Percentiles rank a stretch among this genome's conserved stretches.
Conservation (phyloP, 2,888 invertebrate species). For the Fissipunctia ypsillon region DNA sequence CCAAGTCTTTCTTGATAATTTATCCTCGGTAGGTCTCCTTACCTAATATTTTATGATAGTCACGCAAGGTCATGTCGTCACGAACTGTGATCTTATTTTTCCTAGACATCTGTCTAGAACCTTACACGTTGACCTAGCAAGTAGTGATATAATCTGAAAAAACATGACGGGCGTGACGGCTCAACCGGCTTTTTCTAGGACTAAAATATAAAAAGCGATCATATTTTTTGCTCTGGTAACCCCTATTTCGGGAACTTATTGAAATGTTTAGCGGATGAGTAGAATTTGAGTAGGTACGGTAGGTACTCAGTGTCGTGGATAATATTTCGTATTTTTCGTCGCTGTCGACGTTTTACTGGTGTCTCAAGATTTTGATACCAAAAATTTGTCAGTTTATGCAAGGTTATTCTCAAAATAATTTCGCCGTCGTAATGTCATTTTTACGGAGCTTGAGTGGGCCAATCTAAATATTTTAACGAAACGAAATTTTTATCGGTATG, state of each 20-base stretch:
- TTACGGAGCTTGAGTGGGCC: conserved; percentile 33
- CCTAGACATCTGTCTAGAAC: conserved; percentile 8
- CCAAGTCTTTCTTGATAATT: conserved; percentile 8
- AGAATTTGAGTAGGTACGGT: conserved; percentile 12
- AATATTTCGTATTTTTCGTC: conserved; percentile 15
- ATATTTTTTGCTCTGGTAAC: conserved; percentile 27
- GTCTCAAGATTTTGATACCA: conserved; percentile 16
- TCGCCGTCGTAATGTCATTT: conserved; percentile 38
- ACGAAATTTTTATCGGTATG: conserved; percentile 14
- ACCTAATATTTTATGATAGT: conserved; percentile 29
- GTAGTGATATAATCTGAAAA: conserved; percentile 31
- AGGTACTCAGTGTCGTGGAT: conserved; percentile 7
- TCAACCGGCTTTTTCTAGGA: conserved; percentile 17
- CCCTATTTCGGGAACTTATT: conserved; percentile 41
- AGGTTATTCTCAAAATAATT: conserved; percentile 21
- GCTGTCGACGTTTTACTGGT: neutral
- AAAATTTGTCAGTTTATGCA: conserved; percentile 24
- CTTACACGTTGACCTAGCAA: conserved; percentile 16
- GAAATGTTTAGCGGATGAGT: conserved; percentile 35
- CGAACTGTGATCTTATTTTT: conserved; percentile 31
- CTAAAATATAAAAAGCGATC: conserved; percentile 21
- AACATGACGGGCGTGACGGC: conserved; percentile 15
- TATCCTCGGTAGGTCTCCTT: conserved; percentile 35
- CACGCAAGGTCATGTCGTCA: conserved; percentile 30
- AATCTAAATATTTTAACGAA: conserved; percentile 50